A percentile compares a stretch with the other conserved stretches of the same genome.
Conservation (phyloP, 2,113 vertebrate genomes). For the Thamnaconus septentrionalis region DNA sequence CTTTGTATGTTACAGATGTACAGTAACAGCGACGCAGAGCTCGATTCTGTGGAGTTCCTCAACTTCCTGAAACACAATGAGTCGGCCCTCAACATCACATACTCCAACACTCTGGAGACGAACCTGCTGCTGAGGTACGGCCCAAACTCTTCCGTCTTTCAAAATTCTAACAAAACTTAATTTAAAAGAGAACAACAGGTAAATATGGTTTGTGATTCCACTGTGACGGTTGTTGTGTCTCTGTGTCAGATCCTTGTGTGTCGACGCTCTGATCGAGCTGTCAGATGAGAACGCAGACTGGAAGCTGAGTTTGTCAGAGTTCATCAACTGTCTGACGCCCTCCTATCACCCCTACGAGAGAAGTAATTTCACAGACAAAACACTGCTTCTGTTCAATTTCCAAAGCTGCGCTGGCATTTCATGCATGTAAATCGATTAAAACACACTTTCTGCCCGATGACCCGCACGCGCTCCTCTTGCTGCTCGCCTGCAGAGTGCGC, state of each 20-base stretch:
- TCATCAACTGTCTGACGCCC: constrained; percentile 90
- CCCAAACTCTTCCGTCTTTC: neutral
- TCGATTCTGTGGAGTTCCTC: constrained; percentile 87
- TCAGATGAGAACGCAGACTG: constrained; percentile 95
- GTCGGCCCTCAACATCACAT: constrained; percentile 85
- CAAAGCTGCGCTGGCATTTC: no score
- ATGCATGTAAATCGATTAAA: no score
- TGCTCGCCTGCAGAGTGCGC: constrained; percentile 81
- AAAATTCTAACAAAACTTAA: no score
- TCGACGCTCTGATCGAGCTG: constrained; percentile 91
- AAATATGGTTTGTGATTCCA: no score
- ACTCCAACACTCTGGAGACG: constrained; percentile 81
- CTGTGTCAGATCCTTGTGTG: constrained; percentile 84
- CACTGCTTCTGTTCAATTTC: neutral
- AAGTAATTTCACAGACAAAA: constrained; percentile 69
- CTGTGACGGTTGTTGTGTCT: neutral
- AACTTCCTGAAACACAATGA: constrained; percentile 92
- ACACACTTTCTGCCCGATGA: neutral
- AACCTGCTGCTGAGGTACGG: constrained; percentile 86
- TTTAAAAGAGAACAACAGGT: no score
- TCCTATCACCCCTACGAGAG: constrained; percentile 88
- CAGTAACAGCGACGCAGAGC: constrained; percentile 48
- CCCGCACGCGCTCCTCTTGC: neutral
- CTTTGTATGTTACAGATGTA: constrained; percentile 38
- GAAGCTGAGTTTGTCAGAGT: constrained; percentile 93